A percentile compares a stretch with the other conserved stretches of the same genome.
These are phyloP conservation scores for Sipha maydis DNA, from an alignment of 2,888 invertebrate genomes.

Conservation along the genomic window DNA sequence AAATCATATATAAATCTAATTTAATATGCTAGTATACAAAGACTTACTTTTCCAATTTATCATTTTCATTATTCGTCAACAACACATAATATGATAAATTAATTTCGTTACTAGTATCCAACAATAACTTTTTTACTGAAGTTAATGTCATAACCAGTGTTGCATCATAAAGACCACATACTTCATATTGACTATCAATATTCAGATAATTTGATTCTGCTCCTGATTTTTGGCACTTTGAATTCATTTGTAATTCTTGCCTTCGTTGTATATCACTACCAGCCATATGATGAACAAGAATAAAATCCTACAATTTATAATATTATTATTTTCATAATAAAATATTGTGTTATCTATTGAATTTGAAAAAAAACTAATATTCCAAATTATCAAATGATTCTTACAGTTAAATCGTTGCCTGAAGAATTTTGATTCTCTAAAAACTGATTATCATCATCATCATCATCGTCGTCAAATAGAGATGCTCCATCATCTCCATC, in stretches of 20 bases:
- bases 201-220: neutral
- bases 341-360: neutral
- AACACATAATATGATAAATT: slow-evolving; percentile 42
- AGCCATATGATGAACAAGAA: slow-evolving; percentile 45
- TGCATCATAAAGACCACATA: slow-evolving; percentile 38
- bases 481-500: slow-evolving; percentile 35
- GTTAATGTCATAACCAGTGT: slow-evolving; percentile 52
- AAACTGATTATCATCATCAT: slow-evolving; percentile 9
- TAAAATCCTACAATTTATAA: slow-evolving; percentile 28
- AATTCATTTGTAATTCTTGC: slow-evolving; percentile 30
- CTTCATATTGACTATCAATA: slow-evolving; percentile 11
- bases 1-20: neutral
- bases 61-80: slow-evolving; percentile 50
- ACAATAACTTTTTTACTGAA: slow-evolving; percentile 23
- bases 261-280: slow-evolving; percentile 48
- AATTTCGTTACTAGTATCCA: slow-evolving; percentile 37
- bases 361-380: neutral
- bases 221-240: neutral
- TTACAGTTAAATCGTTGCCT: slow-evolving; percentile 25
- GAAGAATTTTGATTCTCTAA: neutral
- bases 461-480: slow-evolving; percentile 40
- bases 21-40: neutral
- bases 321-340: neutral
- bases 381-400: neutral
- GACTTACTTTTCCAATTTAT: slow-evolving; percentile 33